phyloP scores from a whole-genome alignment of 2,113 vertebrate species.

The Rhabdornis inornatus region DNA sequence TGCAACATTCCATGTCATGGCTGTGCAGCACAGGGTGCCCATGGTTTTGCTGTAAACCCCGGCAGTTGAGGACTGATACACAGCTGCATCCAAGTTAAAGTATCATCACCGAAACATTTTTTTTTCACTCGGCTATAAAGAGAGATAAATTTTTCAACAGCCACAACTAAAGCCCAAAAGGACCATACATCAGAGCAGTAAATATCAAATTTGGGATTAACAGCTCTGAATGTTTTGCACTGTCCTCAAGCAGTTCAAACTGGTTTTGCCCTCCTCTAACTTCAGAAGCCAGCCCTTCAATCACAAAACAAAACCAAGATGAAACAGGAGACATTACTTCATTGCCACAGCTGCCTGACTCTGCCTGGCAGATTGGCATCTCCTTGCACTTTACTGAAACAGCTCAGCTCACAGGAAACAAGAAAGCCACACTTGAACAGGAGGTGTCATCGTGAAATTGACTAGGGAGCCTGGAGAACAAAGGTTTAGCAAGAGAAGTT shows the following conservation, averaged over 20 bases:
- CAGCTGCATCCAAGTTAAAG: neutral
- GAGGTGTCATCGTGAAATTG: neutral
- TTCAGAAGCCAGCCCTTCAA: neutral
- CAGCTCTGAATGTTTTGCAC: neutral
- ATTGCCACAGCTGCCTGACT: neutral
- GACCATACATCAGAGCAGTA: neutral
- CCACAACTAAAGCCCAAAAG: neutral
- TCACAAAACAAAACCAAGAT: neutral
- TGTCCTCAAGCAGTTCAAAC: neutral
- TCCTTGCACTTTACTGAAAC: neutral
- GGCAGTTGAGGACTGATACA: neutral
- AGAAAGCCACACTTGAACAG: neutral
- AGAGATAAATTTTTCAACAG: neutral
- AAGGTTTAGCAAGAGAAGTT: neutral
- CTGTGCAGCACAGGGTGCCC: neutral
- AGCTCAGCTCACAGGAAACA: neutral
- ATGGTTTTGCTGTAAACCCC: neutral
- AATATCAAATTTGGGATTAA: neutral
- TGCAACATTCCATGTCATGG: rapidly evolving
- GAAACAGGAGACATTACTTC: neutral
- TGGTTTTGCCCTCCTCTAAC: neutral
- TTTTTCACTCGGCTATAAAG: neutral
- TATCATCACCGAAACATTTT: neutral
- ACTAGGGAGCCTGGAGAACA: neutral
- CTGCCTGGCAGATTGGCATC: neutral